Evolutionary conservation across 2,113 vertebrate species (phyloP).

Genomic region (Gopherus evgoodei): DNA sequence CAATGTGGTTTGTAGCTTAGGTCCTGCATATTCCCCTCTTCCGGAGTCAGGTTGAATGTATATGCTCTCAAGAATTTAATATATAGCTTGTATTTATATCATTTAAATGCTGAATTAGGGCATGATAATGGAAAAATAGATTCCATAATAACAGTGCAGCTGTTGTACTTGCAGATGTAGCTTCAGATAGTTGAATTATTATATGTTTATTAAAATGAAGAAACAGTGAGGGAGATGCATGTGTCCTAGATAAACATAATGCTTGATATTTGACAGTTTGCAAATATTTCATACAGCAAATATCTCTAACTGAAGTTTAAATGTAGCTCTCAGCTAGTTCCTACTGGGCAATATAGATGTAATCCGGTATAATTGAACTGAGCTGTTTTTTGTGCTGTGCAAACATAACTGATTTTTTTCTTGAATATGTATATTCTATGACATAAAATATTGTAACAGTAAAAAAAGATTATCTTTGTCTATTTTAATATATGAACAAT

Average conservation of each 20-base stretch:
- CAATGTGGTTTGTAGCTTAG: neutral
- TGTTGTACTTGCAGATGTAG: slow-evolving; percentile 40
- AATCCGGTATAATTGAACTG: slow-evolving; percentile 48
- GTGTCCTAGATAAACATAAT: slow-evolving; percentile 33
- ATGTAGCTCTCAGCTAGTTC: slow-evolving; percentile 39
- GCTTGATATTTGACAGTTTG: slow-evolving; percentile 31
- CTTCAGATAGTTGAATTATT: slow-evolving; percentile 26
- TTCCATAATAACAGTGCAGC: neutral
- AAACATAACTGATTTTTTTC: slow-evolving; percentile 33
- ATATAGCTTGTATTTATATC: slow-evolving; percentile 20
- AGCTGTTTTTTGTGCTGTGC: slow-evolving; percentile 33
- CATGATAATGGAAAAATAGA: slow-evolving; percentile 17
- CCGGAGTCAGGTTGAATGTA: neutral
- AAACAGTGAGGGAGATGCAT: neutral
- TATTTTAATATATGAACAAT: neutral
- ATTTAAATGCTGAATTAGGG: slow-evolving; percentile 41
- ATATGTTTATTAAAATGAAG: slow-evolving; percentile 7
- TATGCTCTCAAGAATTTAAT: slow-evolving; percentile 41
- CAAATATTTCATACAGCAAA: slow-evolving; percentile 53
- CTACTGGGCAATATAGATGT: slow-evolving; percentile 42
- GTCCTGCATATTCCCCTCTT: neutral
- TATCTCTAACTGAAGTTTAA: slow-evolving; percentile 28
- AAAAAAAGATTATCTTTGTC: slow-evolving; percentile 28
- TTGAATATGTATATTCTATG: neutral
- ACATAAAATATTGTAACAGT: slow-evolving; percentile 12